phyloP scores from a whole-genome alignment of 2,113 vertebrate species.

The Calypte anna region DNA sequence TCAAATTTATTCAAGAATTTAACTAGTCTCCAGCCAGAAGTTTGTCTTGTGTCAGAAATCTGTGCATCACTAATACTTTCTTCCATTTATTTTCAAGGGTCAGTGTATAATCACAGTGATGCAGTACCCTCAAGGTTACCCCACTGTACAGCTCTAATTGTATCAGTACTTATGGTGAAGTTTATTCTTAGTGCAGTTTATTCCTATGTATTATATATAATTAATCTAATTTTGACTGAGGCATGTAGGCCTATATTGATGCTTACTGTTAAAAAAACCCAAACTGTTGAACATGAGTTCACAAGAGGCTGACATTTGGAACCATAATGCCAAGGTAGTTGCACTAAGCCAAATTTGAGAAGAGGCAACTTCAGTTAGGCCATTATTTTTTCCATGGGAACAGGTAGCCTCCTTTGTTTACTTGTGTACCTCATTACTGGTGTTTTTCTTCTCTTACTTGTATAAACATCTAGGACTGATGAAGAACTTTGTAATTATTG shows the following conservation, averaged over 20 bases:
- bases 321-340: neutral
- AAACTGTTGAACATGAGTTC: neutral
- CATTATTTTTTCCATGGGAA: neutral
- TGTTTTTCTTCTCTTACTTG: neutral
- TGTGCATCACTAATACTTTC: neutral
- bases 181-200: slow-evolving; percentile 6
- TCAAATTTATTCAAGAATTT: neutral
- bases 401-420: neutral
- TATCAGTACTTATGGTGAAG: neutral
- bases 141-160: neutral
- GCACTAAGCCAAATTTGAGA: neutral
- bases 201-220: neutral
- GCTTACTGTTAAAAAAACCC: neutral
- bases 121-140: neutral
- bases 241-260: neutral
- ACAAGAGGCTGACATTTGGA: neutral
- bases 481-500: neutral
- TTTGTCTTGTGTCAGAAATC: neutral
- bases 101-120: neutral
- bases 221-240: neutral
- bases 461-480: neutral
- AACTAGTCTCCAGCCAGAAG: neutral
- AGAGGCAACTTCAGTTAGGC: neutral
- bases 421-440: neutral
- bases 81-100: neutral